phyloP scores from a whole-genome alignment of 1,140 invertebrate species.

The Drosophila pseudoananassae region DNA sequence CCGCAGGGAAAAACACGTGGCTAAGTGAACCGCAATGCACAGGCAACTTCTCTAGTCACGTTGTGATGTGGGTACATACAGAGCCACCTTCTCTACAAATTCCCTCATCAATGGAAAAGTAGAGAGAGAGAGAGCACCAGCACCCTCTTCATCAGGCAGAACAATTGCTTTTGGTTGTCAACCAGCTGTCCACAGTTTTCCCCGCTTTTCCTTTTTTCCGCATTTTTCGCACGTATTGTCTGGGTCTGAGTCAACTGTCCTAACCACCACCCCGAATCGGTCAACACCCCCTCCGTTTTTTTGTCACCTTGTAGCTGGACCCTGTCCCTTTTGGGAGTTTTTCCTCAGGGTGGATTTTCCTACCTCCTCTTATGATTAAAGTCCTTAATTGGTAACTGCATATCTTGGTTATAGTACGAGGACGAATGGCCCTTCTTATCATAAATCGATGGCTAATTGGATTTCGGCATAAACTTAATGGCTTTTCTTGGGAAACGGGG shows the following conservation, averaged over 20 bases:
- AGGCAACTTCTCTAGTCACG: constrained; percentile 62
- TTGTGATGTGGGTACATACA: constrained; percentile 46
- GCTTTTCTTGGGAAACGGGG: constrained; percentile 31
- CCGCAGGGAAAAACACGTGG: constrained; percentile 71
- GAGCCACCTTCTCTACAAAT: constrained; percentile 21
- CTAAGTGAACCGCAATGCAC: constrained; percentile 67
- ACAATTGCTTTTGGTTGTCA: constrained; percentile 74
- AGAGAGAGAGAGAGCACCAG: constrained; percentile 15
- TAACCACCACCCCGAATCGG: neutral
- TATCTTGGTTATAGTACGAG: constrained; percentile 40
- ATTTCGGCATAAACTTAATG: constrained; percentile 52
- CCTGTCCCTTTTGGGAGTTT: constrained; percentile 25
- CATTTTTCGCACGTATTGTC: constrained; percentile 76
- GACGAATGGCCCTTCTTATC: constrained; percentile 44
- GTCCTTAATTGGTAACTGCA: constrained; percentile 53
- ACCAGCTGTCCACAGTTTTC: constrained; percentile 76
- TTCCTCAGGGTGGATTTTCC: constrained; percentile 22
- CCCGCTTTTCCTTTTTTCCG: constrained; percentile 50
- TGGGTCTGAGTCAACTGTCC: constrained; percentile 28
- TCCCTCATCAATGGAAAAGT: constrained; percentile 28
- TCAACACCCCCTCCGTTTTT: constrained; percentile 12
- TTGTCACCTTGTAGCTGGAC: constrained; percentile 24
- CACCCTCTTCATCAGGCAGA: constrained; percentile 38
- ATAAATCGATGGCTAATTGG: constrained; percentile 71
- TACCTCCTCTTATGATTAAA: constrained; percentile 58